Percentiles rank a stretch among this genome's conserved stretches.
Conservation (phyloP, 2,113 vertebrate genomes). For the Sorex fumeus region DNA sequence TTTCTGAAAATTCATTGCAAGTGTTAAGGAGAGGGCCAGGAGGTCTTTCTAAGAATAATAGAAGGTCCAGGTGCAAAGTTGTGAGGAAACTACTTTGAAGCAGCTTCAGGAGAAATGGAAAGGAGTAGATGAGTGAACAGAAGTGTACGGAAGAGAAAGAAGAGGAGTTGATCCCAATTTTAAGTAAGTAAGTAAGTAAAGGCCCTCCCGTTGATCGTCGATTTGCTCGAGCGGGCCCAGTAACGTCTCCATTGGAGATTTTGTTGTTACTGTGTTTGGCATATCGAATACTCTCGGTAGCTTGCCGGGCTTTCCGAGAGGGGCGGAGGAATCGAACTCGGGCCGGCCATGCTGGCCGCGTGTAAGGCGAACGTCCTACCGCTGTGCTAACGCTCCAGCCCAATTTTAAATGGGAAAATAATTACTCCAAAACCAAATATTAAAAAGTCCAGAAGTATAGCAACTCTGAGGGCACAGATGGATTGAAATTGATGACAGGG, state of each 20-base stretch:
- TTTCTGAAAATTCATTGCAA: neutral
- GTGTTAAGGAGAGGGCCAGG: neutral
- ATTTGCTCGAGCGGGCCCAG: no score
- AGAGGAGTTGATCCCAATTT: neutral
- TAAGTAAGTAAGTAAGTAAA: no score
- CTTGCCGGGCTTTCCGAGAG: no score
- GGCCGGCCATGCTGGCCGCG: no score
- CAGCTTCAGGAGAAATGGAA: neutral
- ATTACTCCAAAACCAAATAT: neutral
- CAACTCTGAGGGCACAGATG: neutral
- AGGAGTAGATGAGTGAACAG: neutral
- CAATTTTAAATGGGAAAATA: neutral
- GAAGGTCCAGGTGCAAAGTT: neutral
- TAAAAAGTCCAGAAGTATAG: neutral
- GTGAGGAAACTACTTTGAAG: neutral
- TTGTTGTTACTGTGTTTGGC: no score
- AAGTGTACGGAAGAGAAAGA: neutral
- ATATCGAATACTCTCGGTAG: no score
- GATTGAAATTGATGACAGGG: neutral
- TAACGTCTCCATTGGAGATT: no score
- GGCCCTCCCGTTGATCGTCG: no score
- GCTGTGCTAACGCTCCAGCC: no score
- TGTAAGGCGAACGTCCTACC: no score
- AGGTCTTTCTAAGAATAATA: neutral
- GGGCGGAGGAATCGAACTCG: no score